Base-by-base conservation (phyloP, 2,888 invertebrate species). In the Brachyptera risi region DNA sequence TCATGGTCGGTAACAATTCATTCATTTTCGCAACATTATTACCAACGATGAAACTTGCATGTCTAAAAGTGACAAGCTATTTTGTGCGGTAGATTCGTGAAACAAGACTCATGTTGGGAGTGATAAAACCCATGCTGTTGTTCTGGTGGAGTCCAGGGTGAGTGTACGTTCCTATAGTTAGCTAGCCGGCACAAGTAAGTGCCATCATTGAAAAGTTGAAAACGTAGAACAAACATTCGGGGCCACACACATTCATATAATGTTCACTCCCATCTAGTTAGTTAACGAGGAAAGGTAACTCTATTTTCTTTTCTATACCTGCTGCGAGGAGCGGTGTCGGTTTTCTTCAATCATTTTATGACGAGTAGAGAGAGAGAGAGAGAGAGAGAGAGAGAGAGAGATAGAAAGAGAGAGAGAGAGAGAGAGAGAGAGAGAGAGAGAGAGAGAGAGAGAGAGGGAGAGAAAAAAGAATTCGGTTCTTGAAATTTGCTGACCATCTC, bases 221-320 rank as follows among this genome's bases (percentile, higher is more conserved):
- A 44, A 17, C 44, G 44, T 19, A 44, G 44, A 44, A 44, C 44
- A 44, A 44, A 44, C 44, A 44, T 44, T 44, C 21, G 44, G 44
- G 44, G 44, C 44, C 44, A 44, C 44, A 44, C 44, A 44, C 44
- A 21, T 11, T 17, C 21, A 11, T 3, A n/a, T n/a, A n/a, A 5
- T 21, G 17, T 11, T 44, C 44, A 31, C 31, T 31, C 31, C 11
- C 31, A 31, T 31, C 31, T 31, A 5, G 31, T 31, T 31, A 31
- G 31, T 31, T n/a, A n/a, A n/a, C n/a, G 31, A 31, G 31, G 31
- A 7, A 11, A 31, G 11, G n/a, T n/a, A n/a, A n/a, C n/a, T n/a
- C n/a, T n/a, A n/a, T n/a, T n/a, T n/a, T n/a, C n/a, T n/a, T n/a
- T 11, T 31, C 31, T 31, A 31, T 31, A 31, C 31, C 31, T 31